Conservation (phyloP, 2,888 invertebrate genomes). For the Rotaria sp. region DNA sequence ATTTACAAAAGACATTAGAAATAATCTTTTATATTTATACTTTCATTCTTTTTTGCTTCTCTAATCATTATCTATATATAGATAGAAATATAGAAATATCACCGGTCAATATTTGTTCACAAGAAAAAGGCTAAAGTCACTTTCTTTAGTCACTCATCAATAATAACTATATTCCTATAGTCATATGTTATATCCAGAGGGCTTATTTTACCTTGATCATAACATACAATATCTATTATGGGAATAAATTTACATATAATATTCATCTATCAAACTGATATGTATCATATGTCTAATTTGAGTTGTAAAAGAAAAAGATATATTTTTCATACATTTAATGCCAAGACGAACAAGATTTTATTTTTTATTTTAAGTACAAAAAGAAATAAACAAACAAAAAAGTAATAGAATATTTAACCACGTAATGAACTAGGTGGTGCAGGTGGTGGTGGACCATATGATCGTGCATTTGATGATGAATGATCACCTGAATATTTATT, state of each 20-base stretch:
- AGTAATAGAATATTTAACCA: not conserved
- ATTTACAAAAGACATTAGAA: not conserved
- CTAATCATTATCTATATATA: not conserved
- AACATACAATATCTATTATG: not conserved
- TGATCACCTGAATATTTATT: not conserved
- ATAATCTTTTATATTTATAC: not conserved
- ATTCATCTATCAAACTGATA: not conserved
- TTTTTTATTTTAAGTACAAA: not conserved
- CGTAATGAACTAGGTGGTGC: constrained; percentile 1
- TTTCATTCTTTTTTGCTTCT: not conserved
- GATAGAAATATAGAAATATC: not conserved
- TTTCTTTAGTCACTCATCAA: not conserved
- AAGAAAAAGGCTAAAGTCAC: not conserved
- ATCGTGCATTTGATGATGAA: not conserved
- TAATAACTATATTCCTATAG: not conserved
- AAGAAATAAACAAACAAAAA: not conserved
- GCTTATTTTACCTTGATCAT: not conserved
- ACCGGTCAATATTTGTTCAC: not conserved
- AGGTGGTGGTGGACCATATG: not conserved
- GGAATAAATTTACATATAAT: not conserved
- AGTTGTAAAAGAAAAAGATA: not conserved
- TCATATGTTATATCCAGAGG: no score
- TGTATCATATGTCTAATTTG: not conserved
- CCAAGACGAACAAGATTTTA: not conserved
- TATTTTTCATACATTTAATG: not conserved